Base-by-base conservation (phyloP, 1,140 invertebrate species). In the Bombus ignitus region DNA sequence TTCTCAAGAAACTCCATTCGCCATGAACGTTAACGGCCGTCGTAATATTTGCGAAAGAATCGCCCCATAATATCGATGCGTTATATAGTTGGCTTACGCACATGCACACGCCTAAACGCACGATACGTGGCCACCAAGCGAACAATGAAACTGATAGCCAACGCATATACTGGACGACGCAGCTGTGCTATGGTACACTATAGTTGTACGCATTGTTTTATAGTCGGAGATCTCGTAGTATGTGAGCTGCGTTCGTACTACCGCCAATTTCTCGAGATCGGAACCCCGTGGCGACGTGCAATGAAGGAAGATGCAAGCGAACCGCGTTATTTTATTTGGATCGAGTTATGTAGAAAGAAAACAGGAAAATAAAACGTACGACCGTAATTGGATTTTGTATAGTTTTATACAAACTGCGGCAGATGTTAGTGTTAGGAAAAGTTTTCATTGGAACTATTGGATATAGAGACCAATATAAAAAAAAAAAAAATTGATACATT, bases 251-350 rank as follows among this genome's bases (percentile, higher is more conserved):
- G 13, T 37, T 25, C 73, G 73, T 53, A 47, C 87, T 89, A 81
- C 81, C 84, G 68, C 72, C 75, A 81, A 83, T 89, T 89, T 89
- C 85, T 81, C 74, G 42, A 77, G 37, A 42, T 81, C 66, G 66
- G 85, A 75, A 81, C 59, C 59, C 59, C 42, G 0, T 3, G 42
- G 78, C 13, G 32, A 66, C 32, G 65, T 8, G 65, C n/a, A 18
- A 32, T n/a, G 57, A n/a, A 15, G 25, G 8, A 35, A 66, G 32
- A 66, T 8, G 15, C 59, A 62, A 5, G 59, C 3, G 59, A 62
- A n/a, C 28, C 28, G 28, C 10, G 59, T 62, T n/a, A n/a, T 62
- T 62, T 62, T n/a, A 62, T 62, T 62, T 13, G 59, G 28, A 28
- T 62, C 28, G 59, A 28, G 28, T 62, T 62, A n/a, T 62, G 13